A percentile compares a stretch with the other conserved stretches of the same genome.
Evolutionary conservation across 37 sponge, comb jelly and placozoan species (phyloP).

Genomic region (Chondrilla cf. caribensis): DNA sequence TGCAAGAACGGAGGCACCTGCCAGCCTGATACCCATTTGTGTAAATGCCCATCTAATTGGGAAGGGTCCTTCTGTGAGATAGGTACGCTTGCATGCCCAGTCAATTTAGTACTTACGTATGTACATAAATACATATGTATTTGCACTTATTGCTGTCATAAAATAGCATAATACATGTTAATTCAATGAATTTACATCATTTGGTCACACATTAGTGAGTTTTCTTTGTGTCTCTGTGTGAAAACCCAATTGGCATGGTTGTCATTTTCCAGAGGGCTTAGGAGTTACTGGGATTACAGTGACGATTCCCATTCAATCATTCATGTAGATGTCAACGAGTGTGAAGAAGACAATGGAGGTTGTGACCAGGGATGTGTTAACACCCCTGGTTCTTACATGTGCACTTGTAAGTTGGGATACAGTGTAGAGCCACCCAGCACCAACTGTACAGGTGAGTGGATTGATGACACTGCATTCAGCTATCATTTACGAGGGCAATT

Average conservation of each 20-base stretch:
- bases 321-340: background rate
- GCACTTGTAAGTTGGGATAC: conserved; percentile 1
- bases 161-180: no score
- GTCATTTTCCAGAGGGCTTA: no score
- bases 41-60: no score
- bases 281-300: no score
- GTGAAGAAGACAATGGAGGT: conserved; percentile 3
- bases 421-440: background rate
- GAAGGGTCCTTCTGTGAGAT: no score
- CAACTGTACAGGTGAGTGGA: background rate
- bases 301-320: background rate
- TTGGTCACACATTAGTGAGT: no score
- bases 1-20: no score
- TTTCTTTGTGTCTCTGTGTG: no score
- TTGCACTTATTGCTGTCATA: no score
- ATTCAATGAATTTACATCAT: no score
- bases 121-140: conserved; percentile 4
- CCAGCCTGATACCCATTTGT: no score
- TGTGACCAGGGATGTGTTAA: conserved; percentile 4
- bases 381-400: conserved; percentile 1
- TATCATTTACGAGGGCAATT: background rate
- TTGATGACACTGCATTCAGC: background rate
- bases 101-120: background rate
- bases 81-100: background rate
- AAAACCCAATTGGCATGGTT: no score